Evolutionary conservation across 2,888 invertebrate species (phyloP).

Genomic region (Megalurothrips usitatus): DNA sequence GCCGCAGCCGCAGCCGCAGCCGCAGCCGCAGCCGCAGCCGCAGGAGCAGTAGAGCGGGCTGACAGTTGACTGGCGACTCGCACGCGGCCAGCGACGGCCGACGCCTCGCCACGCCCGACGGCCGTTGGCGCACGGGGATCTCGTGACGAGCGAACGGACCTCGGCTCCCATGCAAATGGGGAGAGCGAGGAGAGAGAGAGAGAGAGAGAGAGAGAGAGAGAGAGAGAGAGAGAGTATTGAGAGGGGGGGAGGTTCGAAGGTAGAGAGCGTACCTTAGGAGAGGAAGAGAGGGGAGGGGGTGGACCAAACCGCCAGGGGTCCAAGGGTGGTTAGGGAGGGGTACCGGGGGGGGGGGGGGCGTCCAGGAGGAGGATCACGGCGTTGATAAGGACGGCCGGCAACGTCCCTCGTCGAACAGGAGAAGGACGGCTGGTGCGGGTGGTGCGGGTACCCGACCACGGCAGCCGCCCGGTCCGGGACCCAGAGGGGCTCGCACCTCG

Average conservation of each 20-base stretch:
- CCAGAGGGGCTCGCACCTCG: too few relatives aligned
- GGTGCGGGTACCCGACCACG: too few relatives aligned
- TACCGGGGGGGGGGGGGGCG: too few relatives aligned
- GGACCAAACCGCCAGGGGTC: too few relatives aligned
- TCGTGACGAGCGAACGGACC: neutral
- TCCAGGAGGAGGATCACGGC: too few relatives aligned
- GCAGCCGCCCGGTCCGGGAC: too few relatives aligned
- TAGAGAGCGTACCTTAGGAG: neutral
- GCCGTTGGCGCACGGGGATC: neutral
- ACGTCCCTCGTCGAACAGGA: too few relatives aligned
- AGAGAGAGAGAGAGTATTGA: neutral
- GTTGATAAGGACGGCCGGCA: too few relatives aligned
- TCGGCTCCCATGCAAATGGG: neutral
- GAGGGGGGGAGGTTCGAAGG: neutral
- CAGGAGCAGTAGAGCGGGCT: neutral
- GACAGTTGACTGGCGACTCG: conserved; percentile 4
- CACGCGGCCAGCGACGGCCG: neutral
- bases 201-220: neutral
- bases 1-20: neutral
- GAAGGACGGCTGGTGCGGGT: too few relatives aligned
- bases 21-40: neutral
- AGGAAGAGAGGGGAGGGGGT: too few relatives aligned
- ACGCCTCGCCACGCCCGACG: neutral
- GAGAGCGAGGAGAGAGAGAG: neutral
- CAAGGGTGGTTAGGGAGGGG: too few relatives aligned